Base-by-base conservation (phyloP, 2,113 vertebrate genomes). In the Serilophus lunatus region DNA sequence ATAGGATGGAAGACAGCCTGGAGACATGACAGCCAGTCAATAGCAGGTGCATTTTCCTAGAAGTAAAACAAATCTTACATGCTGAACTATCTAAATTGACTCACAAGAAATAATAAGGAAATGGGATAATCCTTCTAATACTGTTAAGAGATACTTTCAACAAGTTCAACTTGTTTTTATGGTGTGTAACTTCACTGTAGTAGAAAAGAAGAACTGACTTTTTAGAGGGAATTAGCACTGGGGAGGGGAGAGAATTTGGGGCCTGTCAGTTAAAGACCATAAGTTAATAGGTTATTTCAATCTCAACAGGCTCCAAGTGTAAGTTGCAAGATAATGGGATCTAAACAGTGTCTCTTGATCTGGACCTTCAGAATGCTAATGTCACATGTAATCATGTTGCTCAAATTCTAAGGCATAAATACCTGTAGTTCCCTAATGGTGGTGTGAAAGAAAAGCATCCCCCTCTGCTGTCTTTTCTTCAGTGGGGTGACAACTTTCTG, bases 11-110 rank as follows among this genome's bases (percentile, higher is more conserved):
- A 99, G 14, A 96, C 93, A 5, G 98, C 98, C 96, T 97, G 97
- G 63, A 99, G 97, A 75, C 98, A 99, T 10, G 97, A 94, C 81
- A 99, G 69, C 99, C 99, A 99, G 78, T 99, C 98, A 61, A 99
- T 98, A 68, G 97, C 97, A 53, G 99, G 99, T 38, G 98, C 99
- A 76, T 97, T 84, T 91, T 94, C 97, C 99, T 99, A 96, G 85
- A 84, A 88, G 56, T 64, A 47, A 89, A 95, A 86, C 26, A 93
- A 77, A 87, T 38, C 13, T 94, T 82, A 83, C 42, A 33, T 50
- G 42, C 17, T 69, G 79, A 91, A 61, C 36, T 76, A 22, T 28
- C 29, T 61, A 69, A 82, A 81, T 14, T 35, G 10, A 17, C 45
- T 72, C n/a, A 28, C 18, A 70, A 74, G 45, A 88, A 66, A 81